Percentiles rank a stretch among this genome's conserved stretches.
Conservation (phyloP, 2,113 vertebrate species). For the Castor canadensis region DNA sequence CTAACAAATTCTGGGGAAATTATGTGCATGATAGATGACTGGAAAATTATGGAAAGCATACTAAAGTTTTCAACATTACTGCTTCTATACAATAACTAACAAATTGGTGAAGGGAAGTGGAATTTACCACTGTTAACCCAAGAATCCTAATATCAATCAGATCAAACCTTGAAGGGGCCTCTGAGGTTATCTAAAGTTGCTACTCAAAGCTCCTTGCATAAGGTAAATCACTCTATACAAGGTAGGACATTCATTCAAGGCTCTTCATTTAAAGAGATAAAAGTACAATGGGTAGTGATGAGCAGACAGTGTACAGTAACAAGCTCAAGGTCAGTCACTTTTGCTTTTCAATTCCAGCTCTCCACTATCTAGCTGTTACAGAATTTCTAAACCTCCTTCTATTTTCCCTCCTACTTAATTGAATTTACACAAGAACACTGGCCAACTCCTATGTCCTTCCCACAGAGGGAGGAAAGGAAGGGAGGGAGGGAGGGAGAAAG, state of each 20-base stretch:
- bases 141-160: background rate
- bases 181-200: background rate
- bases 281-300: background rate
- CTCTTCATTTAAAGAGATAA: background rate
- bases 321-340: background rate
- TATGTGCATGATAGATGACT: background rate
- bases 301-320: background rate
- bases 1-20: conserved; percentile 33
- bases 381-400: background rate
- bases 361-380: background rate
- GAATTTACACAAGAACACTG: background rate
- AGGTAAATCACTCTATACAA: background rate
- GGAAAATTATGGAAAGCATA: background rate
- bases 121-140: background rate
- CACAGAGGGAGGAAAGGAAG: background rate
- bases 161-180: background rate
- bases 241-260: background rate
- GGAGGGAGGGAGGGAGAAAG: no score
- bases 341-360: background rate
- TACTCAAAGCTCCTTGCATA: background rate
- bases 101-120: background rate
- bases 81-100: background rate
- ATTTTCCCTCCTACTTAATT: background rate
- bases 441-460: background rate
- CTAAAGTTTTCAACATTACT: background rate